phyloP scores from a whole-genome alignment of 2,888 invertebrate genomes.

The Hololepta plana region DNA sequence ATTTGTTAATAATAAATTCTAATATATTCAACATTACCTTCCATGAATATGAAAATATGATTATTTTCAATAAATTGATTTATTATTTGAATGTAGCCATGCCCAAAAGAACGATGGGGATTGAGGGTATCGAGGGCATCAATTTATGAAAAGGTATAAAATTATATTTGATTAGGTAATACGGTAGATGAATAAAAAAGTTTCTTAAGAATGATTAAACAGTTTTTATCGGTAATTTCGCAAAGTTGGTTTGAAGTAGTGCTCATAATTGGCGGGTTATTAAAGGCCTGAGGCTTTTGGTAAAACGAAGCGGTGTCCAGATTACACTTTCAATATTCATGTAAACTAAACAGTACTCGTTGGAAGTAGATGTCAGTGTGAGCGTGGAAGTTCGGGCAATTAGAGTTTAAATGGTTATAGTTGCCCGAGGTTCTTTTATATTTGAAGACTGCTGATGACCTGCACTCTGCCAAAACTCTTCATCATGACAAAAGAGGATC shows the following conservation, averaged over 20 bases:
- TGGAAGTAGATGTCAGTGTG: slow-evolving; percentile 11
- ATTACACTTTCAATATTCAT: slow-evolving; percentile 19
- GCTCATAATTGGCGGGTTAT: slow-evolving; percentile 13
- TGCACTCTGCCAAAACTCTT: slow-evolving; percentile 13
- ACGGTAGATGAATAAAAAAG: slow-evolving; percentile 13
- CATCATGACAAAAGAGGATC: slow-evolving; percentile 17
- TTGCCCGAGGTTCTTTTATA: slow-evolving; percentile 11
- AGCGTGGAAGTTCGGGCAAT: slow-evolving; percentile 13
- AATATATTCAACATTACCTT: background rate
- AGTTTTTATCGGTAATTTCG: slow-evolving; percentile 16
- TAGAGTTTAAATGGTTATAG: slow-evolving; percentile 15
- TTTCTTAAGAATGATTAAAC: slow-evolving; percentile 16
- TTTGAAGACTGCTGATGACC: slow-evolving; percentile 13
- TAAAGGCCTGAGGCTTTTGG: slow-evolving; percentile 12
- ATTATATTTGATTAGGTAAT: slow-evolving; percentile 11
- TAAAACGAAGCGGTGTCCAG: slow-evolving; percentile 14
- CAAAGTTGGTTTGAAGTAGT: slow-evolving; percentile 15
- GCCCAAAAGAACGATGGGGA: too few relatives aligned
- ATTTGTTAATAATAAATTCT: too few relatives aligned
- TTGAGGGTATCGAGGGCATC: too few relatives aligned
- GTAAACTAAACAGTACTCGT: slow-evolving; percentile 15
- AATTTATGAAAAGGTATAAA: slow-evolving; percentile 9
- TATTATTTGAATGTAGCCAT: too few relatives aligned
- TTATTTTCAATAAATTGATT: too few relatives aligned
- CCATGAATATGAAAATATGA: background rate